A percentile compares a stretch with the other conserved stretches of the same genome.
Evolutionary conservation across 2,113 vertebrate species (phyloP).

Genomic region (Hystrix brachyura): DNA sequence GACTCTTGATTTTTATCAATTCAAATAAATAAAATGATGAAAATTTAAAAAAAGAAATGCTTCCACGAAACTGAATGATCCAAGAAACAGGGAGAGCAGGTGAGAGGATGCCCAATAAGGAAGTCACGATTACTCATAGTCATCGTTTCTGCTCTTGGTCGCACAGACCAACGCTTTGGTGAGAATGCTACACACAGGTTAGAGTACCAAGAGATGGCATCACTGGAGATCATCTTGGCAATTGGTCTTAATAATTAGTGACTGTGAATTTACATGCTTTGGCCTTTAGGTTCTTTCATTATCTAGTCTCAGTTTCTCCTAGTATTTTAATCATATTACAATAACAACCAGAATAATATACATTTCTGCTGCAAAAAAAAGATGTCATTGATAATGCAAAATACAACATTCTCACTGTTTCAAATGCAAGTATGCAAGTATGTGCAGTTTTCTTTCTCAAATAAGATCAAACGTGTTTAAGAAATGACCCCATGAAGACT

Average conservation of each 20-base stretch:
- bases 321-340: background rate
- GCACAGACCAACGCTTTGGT: background rate
- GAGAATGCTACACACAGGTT: background rate
- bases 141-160: background rate
- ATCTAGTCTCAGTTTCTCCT: constrained; percentile 9
- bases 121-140: background rate
- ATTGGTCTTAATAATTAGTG: background rate
- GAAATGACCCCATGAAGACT: background rate
- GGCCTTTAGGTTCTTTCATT: background rate
- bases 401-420: background rate
- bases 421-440: background rate
- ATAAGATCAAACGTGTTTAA: constrained; percentile 32
- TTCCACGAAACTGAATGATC: background rate
- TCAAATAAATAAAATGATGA: background rate
- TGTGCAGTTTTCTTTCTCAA: background rate
- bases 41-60: background rate
- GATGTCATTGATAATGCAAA: background rate
- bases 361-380: background rate
- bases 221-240: background rate
- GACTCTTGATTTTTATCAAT: background rate
- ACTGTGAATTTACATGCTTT: background rate
- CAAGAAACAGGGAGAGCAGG: background rate
- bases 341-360: background rate
- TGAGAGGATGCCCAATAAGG: background rate
- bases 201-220: background rate